Evolutionary conservation across 2,888 invertebrate genomes (phyloP).

Genomic region (Rhodophaea formosa): DNA sequence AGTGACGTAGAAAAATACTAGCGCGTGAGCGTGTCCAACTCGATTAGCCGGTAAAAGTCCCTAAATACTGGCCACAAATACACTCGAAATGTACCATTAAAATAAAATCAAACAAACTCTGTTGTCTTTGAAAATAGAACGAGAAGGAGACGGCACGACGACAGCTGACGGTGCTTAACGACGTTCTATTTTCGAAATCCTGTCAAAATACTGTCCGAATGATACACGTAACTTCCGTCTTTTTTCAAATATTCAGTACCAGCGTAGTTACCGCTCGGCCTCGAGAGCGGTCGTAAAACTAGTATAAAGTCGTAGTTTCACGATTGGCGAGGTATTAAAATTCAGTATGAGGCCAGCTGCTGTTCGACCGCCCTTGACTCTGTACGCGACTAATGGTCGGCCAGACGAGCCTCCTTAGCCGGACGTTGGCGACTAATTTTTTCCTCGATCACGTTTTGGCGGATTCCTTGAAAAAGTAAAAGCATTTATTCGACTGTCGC

Average conservation of each 20-base stretch:
- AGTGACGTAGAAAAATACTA: neutral
- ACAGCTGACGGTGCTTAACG: constrained; percentile 31
- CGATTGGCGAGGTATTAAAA: constrained; percentile 58
- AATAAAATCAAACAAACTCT: constrained; percentile 14
- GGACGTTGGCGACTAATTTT: constrained; percentile 33
- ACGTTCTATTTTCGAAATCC: constrained; percentile 40
- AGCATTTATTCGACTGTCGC: constrained; percentile 34
- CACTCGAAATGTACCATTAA: constrained; percentile 1
- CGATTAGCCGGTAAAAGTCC: constrained; percentile 2
- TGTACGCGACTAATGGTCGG: constrained; percentile 35
- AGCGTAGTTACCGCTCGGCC: constrained; percentile 52
- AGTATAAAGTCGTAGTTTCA: constrained; percentile 50
- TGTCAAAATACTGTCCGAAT: constrained; percentile 35
- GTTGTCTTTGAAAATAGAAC: constrained; percentile 41
- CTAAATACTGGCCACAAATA: constrained; percentile 5
- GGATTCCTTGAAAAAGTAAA: constrained; percentile 50
- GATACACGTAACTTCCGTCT: constrained; percentile 20
- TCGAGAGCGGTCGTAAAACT: constrained; percentile 61
- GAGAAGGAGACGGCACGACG: constrained; percentile 25
- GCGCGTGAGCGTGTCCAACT: neutral
- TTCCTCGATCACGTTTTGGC: constrained; percentile 33
- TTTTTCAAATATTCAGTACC: constrained; percentile 14
- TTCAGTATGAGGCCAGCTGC: constrained; percentile 68
- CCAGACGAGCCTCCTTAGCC: constrained; percentile 27
- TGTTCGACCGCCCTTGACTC: constrained; percentile 72